Base-by-base conservation (phyloP, 2,113 vertebrate genomes). In the Agelaius phoeniceus region DNA sequence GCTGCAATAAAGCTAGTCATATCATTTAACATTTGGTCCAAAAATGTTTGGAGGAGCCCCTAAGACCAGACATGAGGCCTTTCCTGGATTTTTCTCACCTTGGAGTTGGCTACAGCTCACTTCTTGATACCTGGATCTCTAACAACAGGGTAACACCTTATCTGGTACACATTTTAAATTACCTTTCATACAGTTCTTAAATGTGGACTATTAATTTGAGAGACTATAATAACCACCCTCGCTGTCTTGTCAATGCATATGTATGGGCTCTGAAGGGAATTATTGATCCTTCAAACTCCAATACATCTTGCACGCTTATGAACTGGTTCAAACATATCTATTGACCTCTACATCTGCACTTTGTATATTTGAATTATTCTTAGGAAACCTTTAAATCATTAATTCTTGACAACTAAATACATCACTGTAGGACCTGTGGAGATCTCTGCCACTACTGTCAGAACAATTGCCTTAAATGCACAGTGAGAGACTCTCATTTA, bases 291-390 rank as follows among this genome's bases (percentile, higher is more conserved):
- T 75, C 84, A 94, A 94, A 91, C 61, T 90, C 59, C 87, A 92
- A 94, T 79, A 89, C 55, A 93, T 89, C 83, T 94, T 88, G 26
- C 87, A 94, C 86, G 78, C 69, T 95, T 92, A 74, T 95, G 81
- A 90, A 92, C 76, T 75, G 43, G 96, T 96, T 83, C 62, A 72
- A 91, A 84, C 79, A 57, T 59, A 72, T 79, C 69, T 96, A 86
- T 83, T 96, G 87, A 96, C 81, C 94, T 84, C 59, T 89, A 57
- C 11, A 15, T 73, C 74, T 94, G 46, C 84, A 96, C 80, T 83
- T 86, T 81, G 48, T 87, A 78, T 92, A 66, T 90, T 79, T 96
- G 92, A 96, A 89, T 96, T 97, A 96, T 97, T 97, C 89, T 92
- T 93, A 81, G 41, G 75, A 79, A 97, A 85, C 73, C 52, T 95